phyloP scores from a whole-genome alignment of 2,113 vertebrate genomes.

The Campylomormyrus tamandua region DNA sequence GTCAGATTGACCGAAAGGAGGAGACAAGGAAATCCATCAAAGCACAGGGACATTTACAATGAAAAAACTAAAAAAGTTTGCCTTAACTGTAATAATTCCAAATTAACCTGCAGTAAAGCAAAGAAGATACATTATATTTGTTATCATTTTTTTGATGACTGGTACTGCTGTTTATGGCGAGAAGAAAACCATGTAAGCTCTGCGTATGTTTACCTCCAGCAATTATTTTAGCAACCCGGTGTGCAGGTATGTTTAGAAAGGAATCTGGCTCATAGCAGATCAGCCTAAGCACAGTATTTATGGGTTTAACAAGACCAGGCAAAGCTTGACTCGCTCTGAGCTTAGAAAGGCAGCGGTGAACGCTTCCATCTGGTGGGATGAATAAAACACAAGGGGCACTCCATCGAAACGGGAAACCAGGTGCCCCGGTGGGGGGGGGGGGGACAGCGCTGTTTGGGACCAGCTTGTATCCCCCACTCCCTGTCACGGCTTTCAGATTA shows the following conservation, averaged over 20 bases:
- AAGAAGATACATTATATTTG: not conserved
- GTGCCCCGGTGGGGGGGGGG: not conserved
- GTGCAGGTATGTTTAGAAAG: not conserved
- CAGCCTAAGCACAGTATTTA: not conserved
- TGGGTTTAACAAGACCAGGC: constrained; percentile 6
- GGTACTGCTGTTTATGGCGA: not conserved
- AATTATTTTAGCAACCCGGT: not conserved
- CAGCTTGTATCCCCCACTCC: not conserved
- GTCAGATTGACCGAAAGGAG: not conserved
- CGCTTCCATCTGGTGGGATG: constrained; percentile 16
- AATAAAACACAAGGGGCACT: constrained; percentile 7
- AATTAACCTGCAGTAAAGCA: not conserved
- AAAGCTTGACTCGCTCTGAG: not conserved
- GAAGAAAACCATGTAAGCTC: not conserved
- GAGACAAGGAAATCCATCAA: not conserved
- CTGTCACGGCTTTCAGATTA: not conserved
- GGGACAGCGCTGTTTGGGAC: not conserved
- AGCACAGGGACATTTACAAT: not conserved
- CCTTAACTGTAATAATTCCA: not conserved
- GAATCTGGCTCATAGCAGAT: not conserved
- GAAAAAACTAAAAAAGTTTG: not conserved
- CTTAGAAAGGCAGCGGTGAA: not conserved
- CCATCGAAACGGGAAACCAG: not conserved
- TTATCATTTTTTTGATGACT: not conserved
- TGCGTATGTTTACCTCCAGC: not conserved